A percentile compares a stretch with the other conserved stretches of the same genome.
phyloP scores from a whole-genome alignment of 2,888 invertebrate species.

The Tanypteryx hageni region DNA sequence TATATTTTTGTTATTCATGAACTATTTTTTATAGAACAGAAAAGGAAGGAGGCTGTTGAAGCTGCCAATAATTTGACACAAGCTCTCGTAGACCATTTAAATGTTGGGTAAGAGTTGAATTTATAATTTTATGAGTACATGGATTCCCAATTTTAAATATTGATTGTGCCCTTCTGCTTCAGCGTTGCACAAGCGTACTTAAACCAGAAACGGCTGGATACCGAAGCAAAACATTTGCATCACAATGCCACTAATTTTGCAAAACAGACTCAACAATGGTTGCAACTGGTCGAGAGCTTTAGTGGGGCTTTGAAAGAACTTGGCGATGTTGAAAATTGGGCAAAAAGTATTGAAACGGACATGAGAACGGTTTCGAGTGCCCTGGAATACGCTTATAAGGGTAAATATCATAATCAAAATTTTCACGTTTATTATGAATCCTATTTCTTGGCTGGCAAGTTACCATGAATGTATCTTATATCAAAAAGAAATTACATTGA shows the following conservation, averaged over 20 bases:
- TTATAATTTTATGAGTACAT: constrained; percentile 64
- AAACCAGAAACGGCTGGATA: constrained; percentile 97
- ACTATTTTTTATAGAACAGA: constrained; percentile 83
- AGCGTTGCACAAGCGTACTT: constrained; percentile 98
- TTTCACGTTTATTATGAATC: not conserved
- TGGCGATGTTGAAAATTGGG: constrained; percentile 99
- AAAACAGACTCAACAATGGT: constrained; percentile 98
- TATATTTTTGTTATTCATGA: not conserved
- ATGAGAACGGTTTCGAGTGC: constrained; percentile 95
- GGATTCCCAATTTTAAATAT: not conserved
- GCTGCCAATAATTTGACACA: constrained; percentile 96
- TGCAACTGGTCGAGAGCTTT: constrained; percentile 92
- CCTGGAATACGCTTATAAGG: constrained; percentile 95
- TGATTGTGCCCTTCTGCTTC: constrained; percentile 70
- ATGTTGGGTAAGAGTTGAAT: constrained; percentile 88
- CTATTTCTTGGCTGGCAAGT: constrained; percentile 66
- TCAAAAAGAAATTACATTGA: too few relatives aligned
- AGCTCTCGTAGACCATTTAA: constrained; percentile 96
- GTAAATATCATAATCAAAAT: constrained; percentile 67
- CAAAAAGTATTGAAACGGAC: constrained; percentile 96
- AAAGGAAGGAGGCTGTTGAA: constrained; percentile 94
- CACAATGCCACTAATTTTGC: constrained; percentile 95
- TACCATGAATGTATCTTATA: not conserved
- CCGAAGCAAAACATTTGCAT: constrained; percentile 97
- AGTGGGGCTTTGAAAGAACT: constrained; percentile 95